Conservation (phyloP, 2,888 invertebrate genomes). For the Folsomia candida region DNA sequence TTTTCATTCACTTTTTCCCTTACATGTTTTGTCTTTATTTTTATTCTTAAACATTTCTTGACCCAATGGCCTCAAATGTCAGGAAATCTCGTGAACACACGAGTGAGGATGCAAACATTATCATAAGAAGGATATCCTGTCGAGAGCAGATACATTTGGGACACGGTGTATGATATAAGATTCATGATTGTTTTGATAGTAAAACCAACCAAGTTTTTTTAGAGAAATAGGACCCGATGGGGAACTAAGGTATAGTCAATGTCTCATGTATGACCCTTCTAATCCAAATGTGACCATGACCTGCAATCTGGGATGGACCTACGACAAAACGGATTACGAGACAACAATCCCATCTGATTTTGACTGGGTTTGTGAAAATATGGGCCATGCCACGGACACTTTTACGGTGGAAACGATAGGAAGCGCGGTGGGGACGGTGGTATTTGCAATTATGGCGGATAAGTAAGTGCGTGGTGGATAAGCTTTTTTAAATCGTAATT, state of each 20-base stretch:
- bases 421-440: slow-evolving; percentile 60
- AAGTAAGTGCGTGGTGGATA: slow-evolving; percentile 55
- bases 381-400: slow-evolving; percentile 55
- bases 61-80: too few species aligned
- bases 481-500: too few species aligned
- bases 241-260: slow-evolving; percentile 27
- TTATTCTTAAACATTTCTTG: too few species aligned
- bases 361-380: slow-evolving; percentile 45
- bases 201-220: not conserved
- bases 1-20: too few species aligned
- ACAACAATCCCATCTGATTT: slow-evolving; percentile 44
- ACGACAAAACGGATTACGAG: slow-evolving; percentile 41
- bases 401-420: slow-evolving; percentile 59
- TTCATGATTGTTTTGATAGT: too few species aligned
- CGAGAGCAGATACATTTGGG: too few species aligned
- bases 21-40: too few species aligned
- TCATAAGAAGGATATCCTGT: too few species aligned
- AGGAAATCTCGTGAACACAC: too few species aligned
- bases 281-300: slow-evolving; percentile 32
- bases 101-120: too few species aligned
- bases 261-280: slow-evolving; percentile 33
- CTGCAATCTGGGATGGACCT: slow-evolving; percentile 43
- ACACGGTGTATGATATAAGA: too few species aligned
- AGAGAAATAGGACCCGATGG: slow-evolving; percentile 41
- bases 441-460: slow-evolving; percentile 62